A percentile compares a stretch with the other conserved stretches of the same genome.
Conservation (phyloP, 1,140 invertebrate species). For the Penaeus vannamei region DNA sequence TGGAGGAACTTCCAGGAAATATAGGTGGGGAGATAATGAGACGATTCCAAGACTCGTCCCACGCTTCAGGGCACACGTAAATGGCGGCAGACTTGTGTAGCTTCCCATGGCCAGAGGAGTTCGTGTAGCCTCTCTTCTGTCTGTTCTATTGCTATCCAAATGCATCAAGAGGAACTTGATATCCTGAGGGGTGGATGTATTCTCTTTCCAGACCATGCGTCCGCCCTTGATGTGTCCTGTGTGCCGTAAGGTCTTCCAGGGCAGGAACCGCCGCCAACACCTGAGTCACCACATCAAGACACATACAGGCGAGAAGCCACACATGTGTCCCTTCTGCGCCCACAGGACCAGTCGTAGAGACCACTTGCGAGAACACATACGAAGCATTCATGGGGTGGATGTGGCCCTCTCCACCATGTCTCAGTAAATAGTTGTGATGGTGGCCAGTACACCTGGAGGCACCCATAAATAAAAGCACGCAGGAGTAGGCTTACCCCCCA, state of each 20-base stretch:
- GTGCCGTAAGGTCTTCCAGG: conserved; percentile 62
- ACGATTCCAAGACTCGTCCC: conserved; percentile 42
- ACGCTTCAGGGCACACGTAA: conserved; percentile 42
- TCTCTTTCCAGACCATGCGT: conserved; percentile 57
- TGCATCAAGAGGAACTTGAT: conserved; percentile 40
- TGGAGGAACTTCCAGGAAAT: conserved; percentile 34
- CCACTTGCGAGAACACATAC: conserved; percentile 63
- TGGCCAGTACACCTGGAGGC: background rate
- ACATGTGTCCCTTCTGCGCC: conserved; percentile 72
- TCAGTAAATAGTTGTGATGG: background rate
- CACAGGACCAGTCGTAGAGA: conserved; percentile 69
- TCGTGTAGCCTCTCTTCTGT: no score
- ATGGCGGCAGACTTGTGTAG: background rate
- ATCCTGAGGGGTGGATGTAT: conserved; percentile 64
- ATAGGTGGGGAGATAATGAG: conserved; percentile 40
- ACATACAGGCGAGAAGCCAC: conserved; percentile 72
- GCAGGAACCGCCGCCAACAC: conserved; percentile 60
- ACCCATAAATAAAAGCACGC: conserved; percentile 1
- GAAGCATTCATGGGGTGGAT: conserved; percentile 52
- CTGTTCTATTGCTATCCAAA: no score
- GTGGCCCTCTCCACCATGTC: conserved; percentile 25
- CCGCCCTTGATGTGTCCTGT: conserved; percentile 58
- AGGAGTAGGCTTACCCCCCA: background rate
- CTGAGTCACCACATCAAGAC: conserved; percentile 59
- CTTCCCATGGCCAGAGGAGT: conserved; percentile 78